A percentile compares a stretch with the other conserved stretches of the same genome.
phyloP scores from a whole-genome alignment of 2,888 invertebrate species.

The Ischnura elegans region DNA sequence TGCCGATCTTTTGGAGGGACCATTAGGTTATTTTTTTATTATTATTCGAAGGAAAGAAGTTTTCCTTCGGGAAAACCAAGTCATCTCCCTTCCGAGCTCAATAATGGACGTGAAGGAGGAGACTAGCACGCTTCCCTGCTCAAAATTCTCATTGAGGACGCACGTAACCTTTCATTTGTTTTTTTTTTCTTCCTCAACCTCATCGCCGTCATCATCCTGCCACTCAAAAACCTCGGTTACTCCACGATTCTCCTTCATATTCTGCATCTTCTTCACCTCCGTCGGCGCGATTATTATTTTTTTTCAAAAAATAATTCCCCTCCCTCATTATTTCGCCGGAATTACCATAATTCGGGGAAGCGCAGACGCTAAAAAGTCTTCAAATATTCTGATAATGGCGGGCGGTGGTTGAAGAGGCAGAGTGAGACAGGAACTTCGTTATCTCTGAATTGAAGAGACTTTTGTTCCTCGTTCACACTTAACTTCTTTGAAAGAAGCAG shows the following conservation, averaged over 20 bases:
- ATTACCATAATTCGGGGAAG: constrained; percentile 44
- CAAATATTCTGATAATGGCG: constrained; percentile 39
- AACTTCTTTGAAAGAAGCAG: background rate
- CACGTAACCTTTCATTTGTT: background rate
- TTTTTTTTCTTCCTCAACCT: background rate
- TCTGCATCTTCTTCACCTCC: background rate
- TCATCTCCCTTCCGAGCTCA: background rate
- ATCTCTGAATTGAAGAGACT: constrained; percentile 33
- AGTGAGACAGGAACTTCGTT: background rate
- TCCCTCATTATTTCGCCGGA: background rate
- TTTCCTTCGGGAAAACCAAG: background rate
- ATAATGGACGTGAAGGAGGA: constrained; percentile 3
- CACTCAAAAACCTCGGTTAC: background rate
- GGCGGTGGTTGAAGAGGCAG: background rate
- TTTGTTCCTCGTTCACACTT: background rate
- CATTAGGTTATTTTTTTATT: background rate
- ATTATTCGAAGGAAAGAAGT: background rate
- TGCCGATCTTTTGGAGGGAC: background rate
- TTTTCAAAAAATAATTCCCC: background rate
- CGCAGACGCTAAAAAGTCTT: background rate
- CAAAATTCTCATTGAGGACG: background rate
- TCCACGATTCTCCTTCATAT: background rate
- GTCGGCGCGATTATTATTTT: background rate
- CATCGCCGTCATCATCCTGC: background rate
- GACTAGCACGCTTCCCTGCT: background rate